phyloP scores from a whole-genome alignment of 2,888 invertebrate genomes.

The Rhopalosiphum nymphaeae region DNA sequence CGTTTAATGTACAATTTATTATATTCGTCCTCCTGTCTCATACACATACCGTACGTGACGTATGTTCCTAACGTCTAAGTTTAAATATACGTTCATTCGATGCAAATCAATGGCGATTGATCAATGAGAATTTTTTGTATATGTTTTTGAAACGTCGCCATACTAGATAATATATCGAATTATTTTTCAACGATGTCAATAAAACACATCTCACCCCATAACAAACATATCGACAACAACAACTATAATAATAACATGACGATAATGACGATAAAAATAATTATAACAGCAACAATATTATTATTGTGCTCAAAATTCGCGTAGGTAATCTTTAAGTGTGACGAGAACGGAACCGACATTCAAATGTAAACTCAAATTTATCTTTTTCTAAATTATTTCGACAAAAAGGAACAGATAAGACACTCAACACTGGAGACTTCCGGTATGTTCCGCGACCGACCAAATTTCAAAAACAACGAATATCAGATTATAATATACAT shows the following conservation, averaged over 20 bases:
- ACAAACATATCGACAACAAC: not conserved
- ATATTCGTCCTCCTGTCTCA: not conserved
- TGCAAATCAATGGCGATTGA: not conserved
- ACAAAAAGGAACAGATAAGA: not conserved
- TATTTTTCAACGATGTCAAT: not conserved
- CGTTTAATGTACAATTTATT: not conserved
- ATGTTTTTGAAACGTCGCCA: not conserved
- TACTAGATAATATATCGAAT: not conserved
- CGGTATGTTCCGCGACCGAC: not conserved
- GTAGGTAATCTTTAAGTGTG: not conserved
- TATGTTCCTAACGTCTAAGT: not conserved
- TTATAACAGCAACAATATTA: not conserved
- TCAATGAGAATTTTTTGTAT: not conserved
- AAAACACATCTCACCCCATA: not conserved
- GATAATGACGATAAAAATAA: not conserved
- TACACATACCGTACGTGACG: not conserved
- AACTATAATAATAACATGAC: not conserved
- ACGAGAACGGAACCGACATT: not conserved
- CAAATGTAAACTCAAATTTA: not conserved
- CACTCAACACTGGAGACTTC: not conserved
- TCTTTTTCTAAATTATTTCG: not conserved
- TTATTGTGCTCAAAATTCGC: not conserved
- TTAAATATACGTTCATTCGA: not conserved
- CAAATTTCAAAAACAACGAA: slow-evolving; percentile 11
- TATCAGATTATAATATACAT: slow-evolving; percentile 20